These are phyloP conservation scores for Acleris literana DNA, from an alignment of 2,888 invertebrate genomes.

Conservation along the genomic window DNA sequence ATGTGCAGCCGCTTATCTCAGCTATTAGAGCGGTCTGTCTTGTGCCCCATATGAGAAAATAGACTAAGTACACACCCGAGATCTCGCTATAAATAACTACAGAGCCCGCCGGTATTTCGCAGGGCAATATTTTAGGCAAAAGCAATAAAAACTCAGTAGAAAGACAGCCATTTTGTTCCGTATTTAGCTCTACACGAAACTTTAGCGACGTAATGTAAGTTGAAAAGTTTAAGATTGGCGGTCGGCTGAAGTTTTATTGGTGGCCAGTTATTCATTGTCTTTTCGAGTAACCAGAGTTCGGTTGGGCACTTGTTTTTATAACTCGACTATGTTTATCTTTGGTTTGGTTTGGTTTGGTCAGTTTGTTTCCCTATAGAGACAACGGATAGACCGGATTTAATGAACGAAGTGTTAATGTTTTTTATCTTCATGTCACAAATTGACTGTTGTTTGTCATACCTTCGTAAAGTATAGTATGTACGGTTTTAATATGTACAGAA, in stretches of 20 bases:
- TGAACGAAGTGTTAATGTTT: too few species aligned
- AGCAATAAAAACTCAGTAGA: conserved; percentile 26
- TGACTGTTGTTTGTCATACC: too few species aligned
- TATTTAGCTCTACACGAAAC: conserved; percentile 12
- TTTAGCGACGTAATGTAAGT: conserved; percentile 19
- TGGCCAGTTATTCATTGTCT: background rate
- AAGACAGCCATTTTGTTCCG: conserved; percentile 17
- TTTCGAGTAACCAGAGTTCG: too few species aligned
- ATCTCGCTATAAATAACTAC: conserved; percentile 31
- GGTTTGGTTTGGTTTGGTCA: too few species aligned
- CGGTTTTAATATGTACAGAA: too few species aligned
- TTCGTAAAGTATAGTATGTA: too few species aligned
- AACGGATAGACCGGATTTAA: too few species aligned
- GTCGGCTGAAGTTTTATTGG: conserved; percentile 7
- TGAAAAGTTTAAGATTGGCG: conserved; percentile 18
- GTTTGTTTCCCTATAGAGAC: too few species aligned
- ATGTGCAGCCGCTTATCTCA: conserved; percentile 16
- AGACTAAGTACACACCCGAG: conserved; percentile 31
- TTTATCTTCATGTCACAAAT: too few species aligned
- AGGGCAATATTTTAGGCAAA: conserved; percentile 27
- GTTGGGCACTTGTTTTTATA: too few species aligned
- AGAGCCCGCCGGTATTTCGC: conserved; percentile 24
- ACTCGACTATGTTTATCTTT: too few species aligned
- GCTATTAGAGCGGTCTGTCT: conserved; percentile 27
- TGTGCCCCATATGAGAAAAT: conserved; percentile 34